Base-by-base conservation (phyloP, 1,140 invertebrate species). In the Scaptomyza graminum region DNA sequence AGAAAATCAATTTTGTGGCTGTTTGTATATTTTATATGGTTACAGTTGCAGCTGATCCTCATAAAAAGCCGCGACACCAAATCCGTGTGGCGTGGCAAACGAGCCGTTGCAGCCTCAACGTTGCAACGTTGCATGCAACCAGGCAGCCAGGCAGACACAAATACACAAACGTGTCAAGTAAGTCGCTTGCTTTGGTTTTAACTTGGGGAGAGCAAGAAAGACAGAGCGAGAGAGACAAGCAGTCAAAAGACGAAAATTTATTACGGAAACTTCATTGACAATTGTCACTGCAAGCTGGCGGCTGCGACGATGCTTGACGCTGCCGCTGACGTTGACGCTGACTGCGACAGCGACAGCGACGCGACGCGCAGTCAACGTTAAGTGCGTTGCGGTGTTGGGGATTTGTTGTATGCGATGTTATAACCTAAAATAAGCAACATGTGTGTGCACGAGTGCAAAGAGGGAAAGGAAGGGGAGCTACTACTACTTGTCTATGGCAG, bases 211-310 rank as follows among this genome's bases (percentile, higher is more conserved):
- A 28, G 7, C 31, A 9, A 8, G 7, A 9, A 9, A 9, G 31
- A 34, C 6, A 2, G 31, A 34, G 31, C 8, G 8, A 34, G 31
- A 9, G 31, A 65, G 81, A 76, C 76, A 87, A 41, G 37, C 37
- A 41, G 62, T 74, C 81, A 52, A 84, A 85, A 84, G 81, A 85
- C 81, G 78, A 87, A 87, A 87, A 87, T 87, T 87, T 87, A 87
- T 87, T 87, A 87, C 82, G 79, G 79, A 87, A 87, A 87, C 78
- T 82, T 87, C 83, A 87, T 87, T 87, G 82, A 87, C 82, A 87
- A 87, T 87, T 87, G 82, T 87, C 82, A 88, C 82, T 87, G 83
- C 83, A 87, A 88, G 82, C 82, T 82, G 82, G 68, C 73, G 62
- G 54, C 72, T 49, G 55, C 54, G 71, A 64, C 71, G 71, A 78